phyloP scores from a whole-genome alignment of 64 coral and sea anemone species.

The Trachythela sp. region DNA sequence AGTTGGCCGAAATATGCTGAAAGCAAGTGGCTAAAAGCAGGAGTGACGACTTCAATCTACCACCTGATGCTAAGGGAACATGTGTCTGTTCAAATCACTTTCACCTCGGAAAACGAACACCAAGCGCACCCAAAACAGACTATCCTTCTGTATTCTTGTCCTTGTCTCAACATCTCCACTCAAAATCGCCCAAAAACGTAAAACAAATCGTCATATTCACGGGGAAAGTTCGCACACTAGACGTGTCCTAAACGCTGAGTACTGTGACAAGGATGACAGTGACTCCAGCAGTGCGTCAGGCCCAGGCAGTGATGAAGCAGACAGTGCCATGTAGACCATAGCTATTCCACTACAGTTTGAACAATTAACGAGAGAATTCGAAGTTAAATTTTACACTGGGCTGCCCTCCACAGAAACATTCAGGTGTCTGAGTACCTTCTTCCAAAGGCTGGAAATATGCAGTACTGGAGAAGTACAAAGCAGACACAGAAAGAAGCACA shows the following conservation, averaged over 20 bases:
- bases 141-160: slow-evolving; percentile 46
- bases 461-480: slow-evolving; percentile 66
- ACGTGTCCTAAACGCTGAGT: not conserved
- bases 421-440: slow-evolving; percentile 43
- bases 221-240: not conserved
- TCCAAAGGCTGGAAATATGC: slow-evolving; percentile 43
- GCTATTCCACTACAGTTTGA: not conserved
- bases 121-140: slow-evolving; percentile 53
- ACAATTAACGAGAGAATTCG: not conserved
- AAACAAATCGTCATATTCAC: not conserved
- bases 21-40: slow-evolving; percentile 45
- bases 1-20: slow-evolving; percentile 31
- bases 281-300: not conserved
- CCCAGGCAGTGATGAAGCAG: not conserved
- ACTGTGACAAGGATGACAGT: not conserved
- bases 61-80: slow-evolving; percentile 25
- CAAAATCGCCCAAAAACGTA: slow-evolving; percentile 30
- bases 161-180: slow-evolving; percentile 1
- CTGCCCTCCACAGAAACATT: not conserved
- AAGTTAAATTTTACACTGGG: not conserved
- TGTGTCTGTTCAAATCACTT: slow-evolving; percentile 54
- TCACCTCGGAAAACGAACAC: slow-evolving; percentile 27
- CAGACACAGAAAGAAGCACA: slow-evolving; percentile 47
- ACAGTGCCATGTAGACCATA: not conserved
- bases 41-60: slow-evolving; percentile 24